Evolutionary conservation across 1,140 invertebrate genomes (phyloP).

Genomic region (Aphelinus atriplicis): DNA sequence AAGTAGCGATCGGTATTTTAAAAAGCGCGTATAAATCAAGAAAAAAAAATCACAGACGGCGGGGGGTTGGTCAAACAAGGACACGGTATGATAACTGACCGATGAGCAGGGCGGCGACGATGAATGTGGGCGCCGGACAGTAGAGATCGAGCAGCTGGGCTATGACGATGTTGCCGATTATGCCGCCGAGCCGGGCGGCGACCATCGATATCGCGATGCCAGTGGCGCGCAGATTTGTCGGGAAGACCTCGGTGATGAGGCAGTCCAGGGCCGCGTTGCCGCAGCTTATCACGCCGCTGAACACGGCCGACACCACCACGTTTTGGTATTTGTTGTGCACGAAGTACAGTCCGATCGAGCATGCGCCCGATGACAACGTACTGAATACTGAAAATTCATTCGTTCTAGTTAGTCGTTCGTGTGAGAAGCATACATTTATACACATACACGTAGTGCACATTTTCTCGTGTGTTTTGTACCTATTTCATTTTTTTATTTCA

Average conservation of each 20-base stretch:
- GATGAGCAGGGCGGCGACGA: constrained; percentile 82
- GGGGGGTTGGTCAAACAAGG: not conserved
- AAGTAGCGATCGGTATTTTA: too few species aligned
- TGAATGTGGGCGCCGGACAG: constrained; percentile 86
- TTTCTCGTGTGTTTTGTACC: too few species aligned
- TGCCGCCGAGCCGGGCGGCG: constrained; percentile 83
- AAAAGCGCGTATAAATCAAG: not conserved
- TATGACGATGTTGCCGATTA: constrained; percentile 88
- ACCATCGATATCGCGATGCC: constrained; percentile 89
- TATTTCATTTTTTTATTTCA: too few species aligned
- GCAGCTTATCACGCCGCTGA: constrained; percentile 88
- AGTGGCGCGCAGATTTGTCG: constrained; percentile 86
- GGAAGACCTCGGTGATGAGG: constrained; percentile 88
- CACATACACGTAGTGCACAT: too few species aligned
- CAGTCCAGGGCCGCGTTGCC: constrained; percentile 89
- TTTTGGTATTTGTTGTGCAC: constrained; percentile 85
- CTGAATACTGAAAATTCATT: constrained; percentile 76
- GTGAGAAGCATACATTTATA: too few species aligned
- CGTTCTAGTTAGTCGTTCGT: too few species aligned
- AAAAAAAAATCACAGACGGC: constrained; percentile 1
- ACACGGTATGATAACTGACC: constrained; percentile 54
- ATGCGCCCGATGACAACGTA: constrained; percentile 84
- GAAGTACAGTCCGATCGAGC: constrained; percentile 86
- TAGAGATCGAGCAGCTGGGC: constrained; percentile 82
- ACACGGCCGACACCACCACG: constrained; percentile 83